Percentiles rank a stretch among this genome's conserved stretches.
These are phyloP conservation scores for Coenonympha arcania DNA, from an alignment of 2,888 invertebrate genomes.

Conservation along the genomic window DNA sequence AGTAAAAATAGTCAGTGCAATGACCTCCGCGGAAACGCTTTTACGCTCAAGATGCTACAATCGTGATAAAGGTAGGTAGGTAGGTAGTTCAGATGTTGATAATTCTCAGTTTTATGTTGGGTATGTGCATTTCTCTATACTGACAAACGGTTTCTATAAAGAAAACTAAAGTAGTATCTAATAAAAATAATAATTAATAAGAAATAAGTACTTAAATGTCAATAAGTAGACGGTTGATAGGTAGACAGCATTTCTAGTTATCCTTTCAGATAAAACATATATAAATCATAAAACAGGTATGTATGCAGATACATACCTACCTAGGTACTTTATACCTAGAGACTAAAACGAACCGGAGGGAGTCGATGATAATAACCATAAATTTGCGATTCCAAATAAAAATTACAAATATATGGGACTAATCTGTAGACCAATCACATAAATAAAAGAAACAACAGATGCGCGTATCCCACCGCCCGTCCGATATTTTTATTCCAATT, in stretches of 20 bases:
- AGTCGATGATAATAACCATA: slow-evolving; percentile 52
- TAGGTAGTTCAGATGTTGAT: slow-evolving; percentile 45
- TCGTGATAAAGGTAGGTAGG: slow-evolving; percentile 36
- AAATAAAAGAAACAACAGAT: slow-evolving; percentile 66
- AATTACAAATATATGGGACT: slow-evolving; percentile 48
- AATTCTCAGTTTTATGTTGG: not conserved
- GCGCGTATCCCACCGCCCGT: slow-evolving; percentile 44
- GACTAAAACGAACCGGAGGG: slow-evolving; percentile 27
- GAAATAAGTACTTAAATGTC: too few species aligned
- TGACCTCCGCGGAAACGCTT: slow-evolving; percentile 47
- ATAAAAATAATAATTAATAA: too few species aligned
- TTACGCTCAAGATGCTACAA: slow-evolving; percentile 46
- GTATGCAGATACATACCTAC: not conserved
- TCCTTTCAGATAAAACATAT: slow-evolving; percentile 6
- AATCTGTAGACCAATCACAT: slow-evolving; percentile 62
- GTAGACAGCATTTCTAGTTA: not conserved
- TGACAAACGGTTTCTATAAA: too few species aligned
- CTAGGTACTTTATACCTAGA: too few species aligned
- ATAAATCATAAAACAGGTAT: slow-evolving; percentile 20
- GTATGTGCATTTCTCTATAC: too few species aligned
- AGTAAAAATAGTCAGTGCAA: slow-evolving; percentile 59
- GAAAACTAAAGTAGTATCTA: too few species aligned
- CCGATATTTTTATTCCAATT: slow-evolving; percentile 53
- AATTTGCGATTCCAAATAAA: slow-evolving; percentile 65
- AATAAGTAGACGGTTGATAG: too few species aligned